These are phyloP conservation scores for Sarcophaga bullata DNA, from an alignment of 1,140 invertebrate genomes.

Conservation along the genomic window DNA sequence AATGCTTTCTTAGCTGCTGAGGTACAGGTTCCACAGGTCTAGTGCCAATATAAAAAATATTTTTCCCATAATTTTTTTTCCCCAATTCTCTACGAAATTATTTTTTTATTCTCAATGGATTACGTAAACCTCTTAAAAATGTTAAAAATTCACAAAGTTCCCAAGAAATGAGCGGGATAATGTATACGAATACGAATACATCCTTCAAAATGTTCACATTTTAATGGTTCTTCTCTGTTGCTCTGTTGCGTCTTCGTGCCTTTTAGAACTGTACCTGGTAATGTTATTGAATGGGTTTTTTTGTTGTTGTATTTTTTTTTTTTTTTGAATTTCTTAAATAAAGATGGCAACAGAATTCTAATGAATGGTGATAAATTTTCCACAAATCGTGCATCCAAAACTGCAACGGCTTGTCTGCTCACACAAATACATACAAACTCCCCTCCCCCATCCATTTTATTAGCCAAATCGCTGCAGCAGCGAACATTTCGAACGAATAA, in stretches of 20 bases:
- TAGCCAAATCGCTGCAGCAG: too few relatives aligned
- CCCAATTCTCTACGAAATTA: too few relatives aligned
- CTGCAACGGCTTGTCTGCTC: background rate
- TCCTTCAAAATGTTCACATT: slow-evolving; percentile 1
- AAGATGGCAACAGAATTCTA: slow-evolving; percentile 41
- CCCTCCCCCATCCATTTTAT: background rate
- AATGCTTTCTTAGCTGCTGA: too few relatives aligned
- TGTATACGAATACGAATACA: background rate
- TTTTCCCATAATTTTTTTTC: too few relatives aligned
- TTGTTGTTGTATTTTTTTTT: background rate
- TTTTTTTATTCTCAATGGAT: too few relatives aligned
- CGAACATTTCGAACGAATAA: too few relatives aligned
- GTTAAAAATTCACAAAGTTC: background rate
- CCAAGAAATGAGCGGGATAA: background rate
- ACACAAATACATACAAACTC: slow-evolving; percentile 18
- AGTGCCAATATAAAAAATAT: too few relatives aligned
- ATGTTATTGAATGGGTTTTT: background rate
- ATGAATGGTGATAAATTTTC: slow-evolving; percentile 46
- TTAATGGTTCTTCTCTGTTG: background rate
- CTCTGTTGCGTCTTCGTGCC: too few relatives aligned
- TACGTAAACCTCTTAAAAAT: too few relatives aligned
- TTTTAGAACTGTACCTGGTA: background rate
- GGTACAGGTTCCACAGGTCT: too few relatives aligned
- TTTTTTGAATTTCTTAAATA: background rate
- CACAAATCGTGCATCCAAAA: slow-evolving; percentile 39